Evolutionary conservation across 2,888 invertebrate genomes (phyloP), one percentile per base, ranked within the genome.

Genomic region (Rhamnusium bicolor): DNA sequence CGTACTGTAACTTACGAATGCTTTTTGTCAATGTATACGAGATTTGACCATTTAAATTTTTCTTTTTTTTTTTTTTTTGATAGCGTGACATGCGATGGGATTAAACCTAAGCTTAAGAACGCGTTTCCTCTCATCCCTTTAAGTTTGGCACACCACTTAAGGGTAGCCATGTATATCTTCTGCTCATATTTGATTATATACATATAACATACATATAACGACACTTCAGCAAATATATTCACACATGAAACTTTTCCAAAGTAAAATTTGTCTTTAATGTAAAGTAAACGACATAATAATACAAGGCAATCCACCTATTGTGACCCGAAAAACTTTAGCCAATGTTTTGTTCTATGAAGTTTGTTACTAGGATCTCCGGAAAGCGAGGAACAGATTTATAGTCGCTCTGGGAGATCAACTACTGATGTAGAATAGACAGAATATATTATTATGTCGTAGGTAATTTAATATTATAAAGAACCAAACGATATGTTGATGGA

Each of bases 231-330:
- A 56, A 49, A 71, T 56, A 40, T 46, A 53, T 51, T 63, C 49
- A 40, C 70, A 65, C 56, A 58, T 56, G 68, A 49, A 21, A 21
- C 69, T 32, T 60, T 63, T n/a, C 65, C 66, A 21, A 58, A 32
- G 24, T 61, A 16, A 63, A 69, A 71, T 74, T 71, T 65, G 63
- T 47, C 71, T 74, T 74, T 74, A 67, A 74, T 74, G 74, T 46
- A 60, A 71, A 71, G 56, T 69, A 66, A 74, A 74, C 68, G 74
- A 74, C 69, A 68, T 68, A 74, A 74, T 74, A 69, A 74, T 71
- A 67, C 58, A 61, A 32, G 67, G 54, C 53, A 24, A 68, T 67
- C 69, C 68, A 69, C 68, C 63, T 71, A 56, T 69, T 63, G 73
- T 27, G 65, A 73, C 73, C 73, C 46, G 56, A 71, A 74, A 74